These are phyloP conservation scores for Trichosurus vulpecula DNA, from an alignment of 2,797 vertebrate species.

Conservation along the genomic window DNA sequence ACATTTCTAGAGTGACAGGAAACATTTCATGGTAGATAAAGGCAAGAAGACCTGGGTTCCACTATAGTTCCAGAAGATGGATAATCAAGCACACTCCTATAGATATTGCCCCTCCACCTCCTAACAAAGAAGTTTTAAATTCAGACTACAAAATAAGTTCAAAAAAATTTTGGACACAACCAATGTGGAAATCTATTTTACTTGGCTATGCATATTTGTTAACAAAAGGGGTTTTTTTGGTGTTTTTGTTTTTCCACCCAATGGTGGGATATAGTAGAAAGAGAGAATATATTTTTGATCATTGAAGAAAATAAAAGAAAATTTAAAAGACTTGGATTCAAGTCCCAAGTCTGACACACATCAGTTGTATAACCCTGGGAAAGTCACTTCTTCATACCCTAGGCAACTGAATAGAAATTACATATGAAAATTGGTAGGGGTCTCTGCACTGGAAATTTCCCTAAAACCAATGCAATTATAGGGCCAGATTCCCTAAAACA, in stretches of 20 bases:
- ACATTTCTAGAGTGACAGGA: neutral
- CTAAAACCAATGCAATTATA: neutral
- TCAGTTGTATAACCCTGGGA: neutral
- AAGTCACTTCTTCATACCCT: neutral
- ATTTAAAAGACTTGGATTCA: neutral
- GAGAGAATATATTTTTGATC: neutral
- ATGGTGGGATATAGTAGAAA: neutral
- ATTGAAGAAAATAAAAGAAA: neutral
- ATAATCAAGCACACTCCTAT: neutral
- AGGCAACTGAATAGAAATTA: neutral
- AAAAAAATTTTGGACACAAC: neutral
- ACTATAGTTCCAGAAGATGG: neutral
- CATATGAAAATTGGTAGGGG: neutral
- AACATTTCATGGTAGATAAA: neutral
- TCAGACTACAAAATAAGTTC: neutral
- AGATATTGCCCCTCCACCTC: neutral
- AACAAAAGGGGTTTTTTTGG: neutral
- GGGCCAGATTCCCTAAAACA: neutral
- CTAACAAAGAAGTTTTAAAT: neutral
- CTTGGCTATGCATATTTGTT: neutral
- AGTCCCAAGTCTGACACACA: neutral
- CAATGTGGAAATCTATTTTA: neutral
- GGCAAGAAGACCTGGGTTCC: neutral
- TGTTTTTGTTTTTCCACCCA: neutral
- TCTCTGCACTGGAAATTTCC: neutral